Evolutionary conservation across 2,113 vertebrate genomes (phyloP), one percentile per base, ranked within the genome.

Genomic region (Platichthys stellatus): DNA sequence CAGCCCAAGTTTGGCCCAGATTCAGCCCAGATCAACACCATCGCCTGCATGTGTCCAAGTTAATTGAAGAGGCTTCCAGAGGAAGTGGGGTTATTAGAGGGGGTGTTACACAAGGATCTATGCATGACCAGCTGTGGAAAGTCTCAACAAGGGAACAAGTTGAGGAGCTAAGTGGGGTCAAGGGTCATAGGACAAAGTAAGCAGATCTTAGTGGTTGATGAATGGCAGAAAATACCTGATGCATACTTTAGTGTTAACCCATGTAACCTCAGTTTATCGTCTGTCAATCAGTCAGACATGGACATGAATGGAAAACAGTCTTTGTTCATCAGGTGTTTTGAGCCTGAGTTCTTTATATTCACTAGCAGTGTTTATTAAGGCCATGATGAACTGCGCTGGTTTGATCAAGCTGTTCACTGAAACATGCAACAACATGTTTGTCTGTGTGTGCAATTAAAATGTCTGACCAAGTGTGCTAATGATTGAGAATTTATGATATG

Each of bases 141-240:
- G 80, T 84, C 86, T 88, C 72, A 79, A 58, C 78, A 72, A 74
- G 74, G 86, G 83, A 75, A 45, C 45, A 49, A 61, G 86, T 66
- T 38, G 60, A 78, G 82, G 84, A 92, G 78, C 76, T 86, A 71
- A 28, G n/a, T 65, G 72, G 79, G 87, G 72, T 88, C 73, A 84
- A 70, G 43, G 81, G 69, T 87, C 53, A 74, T 23, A 72, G 74
- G 76, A 57, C 58, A 71, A 69, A 69, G 23, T 43, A 57, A 49
- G 57, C 35, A 49, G 8, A 53, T 53, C 23, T 66, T 56, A 81
- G 47, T 58, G 53, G 26, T 43, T 66, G 38, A 79, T 77, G 35
- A 71, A 31, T 21, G 80, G 85, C 90, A 85, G 38, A 90, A 92
- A 91, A 90, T 47, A 92, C 83, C 90, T 86, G 89, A 92, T 81